phyloP scores from a whole-genome alignment of 2,113 vertebrate genomes.

The Pollimyrus isidori region DNA sequence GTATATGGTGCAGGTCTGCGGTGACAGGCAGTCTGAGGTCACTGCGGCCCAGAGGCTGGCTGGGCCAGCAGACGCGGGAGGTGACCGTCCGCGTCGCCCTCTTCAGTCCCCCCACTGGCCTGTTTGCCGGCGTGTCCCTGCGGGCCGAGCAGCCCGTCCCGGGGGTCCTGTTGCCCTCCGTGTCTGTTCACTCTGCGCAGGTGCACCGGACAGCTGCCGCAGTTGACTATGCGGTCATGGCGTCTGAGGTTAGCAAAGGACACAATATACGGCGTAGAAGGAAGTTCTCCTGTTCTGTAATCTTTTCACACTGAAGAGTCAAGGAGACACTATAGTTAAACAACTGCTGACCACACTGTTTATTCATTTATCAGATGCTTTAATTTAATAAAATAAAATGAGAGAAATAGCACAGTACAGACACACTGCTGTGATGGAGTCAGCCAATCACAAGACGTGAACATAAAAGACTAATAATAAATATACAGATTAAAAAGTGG shows the following conservation, averaged over 20 bases:
- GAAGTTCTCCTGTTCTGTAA: not conserved
- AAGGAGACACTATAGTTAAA: not conserved
- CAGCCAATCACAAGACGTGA: not conserved
- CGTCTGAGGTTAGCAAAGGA: slow-evolving; percentile 52
- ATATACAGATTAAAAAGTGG: not conserved
- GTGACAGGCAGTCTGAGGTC: slow-evolving; percentile 38
- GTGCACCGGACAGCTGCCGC: slow-evolving; percentile 34
- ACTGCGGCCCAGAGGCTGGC: slow-evolving; percentile 47
- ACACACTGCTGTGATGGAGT: not conserved
- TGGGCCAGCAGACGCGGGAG: slow-evolving; percentile 32
- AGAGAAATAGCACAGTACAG: not conserved
- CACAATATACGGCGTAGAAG: not conserved
- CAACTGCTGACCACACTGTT: not conserved
- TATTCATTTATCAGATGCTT: not conserved
- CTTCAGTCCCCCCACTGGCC: slow-evolving; percentile 50
- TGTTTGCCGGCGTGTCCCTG: slow-evolving; percentile 59
- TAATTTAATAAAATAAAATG: not conserved
- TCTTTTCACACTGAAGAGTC: not conserved
- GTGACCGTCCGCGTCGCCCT: slow-evolving; percentile 55
- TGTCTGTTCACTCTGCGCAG: slow-evolving; percentile 47
- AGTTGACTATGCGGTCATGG: slow-evolving; percentile 38
- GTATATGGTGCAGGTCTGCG: slow-evolving; percentile 38
- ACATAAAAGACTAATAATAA: not conserved
- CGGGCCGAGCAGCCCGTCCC: slow-evolving; percentile 28
- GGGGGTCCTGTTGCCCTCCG: slow-evolving; percentile 38